Base-by-base conservation (phyloP, 2,113 vertebrate genomes). In the Riparia riparia region DNA sequence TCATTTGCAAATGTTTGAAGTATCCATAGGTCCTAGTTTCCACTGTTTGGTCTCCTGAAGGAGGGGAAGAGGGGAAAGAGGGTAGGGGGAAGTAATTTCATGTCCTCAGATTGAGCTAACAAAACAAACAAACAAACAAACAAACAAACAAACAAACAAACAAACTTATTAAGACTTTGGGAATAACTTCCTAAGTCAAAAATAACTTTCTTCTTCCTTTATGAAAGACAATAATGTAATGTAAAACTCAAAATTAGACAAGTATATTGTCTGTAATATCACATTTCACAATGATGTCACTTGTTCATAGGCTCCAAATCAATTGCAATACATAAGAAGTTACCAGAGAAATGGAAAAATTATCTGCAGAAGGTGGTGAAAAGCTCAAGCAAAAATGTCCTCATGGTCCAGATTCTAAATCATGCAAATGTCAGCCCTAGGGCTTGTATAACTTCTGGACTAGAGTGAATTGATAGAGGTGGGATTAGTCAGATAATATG, bases 41-140 rank as follows among this genome's bases (percentile, higher is more conserved):
- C 15, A 39, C 7, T 92, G 19, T 19, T 74, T 74, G 17, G 54
- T 51, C 32, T 44, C 2, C 54, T 53, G 56, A 26, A 10, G 3
- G 9, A 26, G 13, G 3, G 9, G 1, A 0, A 10, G 51, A 9
- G 4, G 4, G 6, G 17, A 4, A 5, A 9, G 8, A 10, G 14
- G 29, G 10, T 28, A 2, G 3, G 8, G 7, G 8, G 4, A 32
- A 14, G 4, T 39, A 2, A 42, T 64, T 80, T 71, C 24, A 50
- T 18, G 28, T 56, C 19, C 20, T 82, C 22, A 47, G 39, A 50
- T 29, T 34, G 3, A 39, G 5, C 14, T 64, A 85, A 65, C 5
- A 11, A 66, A 58, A 77, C 41, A 6, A 13, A 10, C 56, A 12
- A 42, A 53, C 17, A 45, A 64, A n/a, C 22, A 63, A 37, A 37